phyloP scores from a whole-genome alignment of 1,140 invertebrate genomes.

The Phthorimaea operculella region DNA sequence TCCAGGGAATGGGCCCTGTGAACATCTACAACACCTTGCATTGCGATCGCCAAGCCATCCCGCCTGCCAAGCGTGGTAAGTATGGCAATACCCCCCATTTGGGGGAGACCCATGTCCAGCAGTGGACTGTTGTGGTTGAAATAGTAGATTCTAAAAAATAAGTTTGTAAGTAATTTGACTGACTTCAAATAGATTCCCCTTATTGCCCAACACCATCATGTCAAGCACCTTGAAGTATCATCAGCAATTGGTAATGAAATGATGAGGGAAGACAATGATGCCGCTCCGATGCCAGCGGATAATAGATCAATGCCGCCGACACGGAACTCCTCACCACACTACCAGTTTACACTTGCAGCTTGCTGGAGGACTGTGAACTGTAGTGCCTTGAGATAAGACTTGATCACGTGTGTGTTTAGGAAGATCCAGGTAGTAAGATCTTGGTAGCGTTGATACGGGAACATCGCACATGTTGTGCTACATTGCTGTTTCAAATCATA shows the following conservation, averaged over 20 bases:
- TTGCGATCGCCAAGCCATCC: no score
- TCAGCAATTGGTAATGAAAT: conserved; percentile 19
- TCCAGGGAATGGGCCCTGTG: no score
- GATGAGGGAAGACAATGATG: conserved; percentile 23
- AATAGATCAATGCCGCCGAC: conserved; percentile 46
- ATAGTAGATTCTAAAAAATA: no score
- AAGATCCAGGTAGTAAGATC: neutral
- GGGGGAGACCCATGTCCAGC: no score
- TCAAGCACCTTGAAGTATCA: no score
- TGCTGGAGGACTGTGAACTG: conserved; percentile 5
- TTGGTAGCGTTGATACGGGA: neutral
- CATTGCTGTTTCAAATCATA: neutral
- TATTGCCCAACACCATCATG: no score
- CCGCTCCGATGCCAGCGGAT: conserved; percentile 21
- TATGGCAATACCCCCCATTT: no score
- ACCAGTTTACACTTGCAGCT: neutral
- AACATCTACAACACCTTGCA: no score
- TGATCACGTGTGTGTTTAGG: neutral
- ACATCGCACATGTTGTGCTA: neutral
- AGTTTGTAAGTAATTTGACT: no score
- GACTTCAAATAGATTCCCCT: no score
- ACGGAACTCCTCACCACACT: conserved; percentile 30
- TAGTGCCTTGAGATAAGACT: conserved; percentile 5
- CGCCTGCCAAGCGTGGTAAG: no score
- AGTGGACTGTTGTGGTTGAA: no score